Evolutionary conservation across 1,140 invertebrate species (phyloP), one percentile per base, ranked within the genome.

Genomic region (Leucophenga varia): DNA sequence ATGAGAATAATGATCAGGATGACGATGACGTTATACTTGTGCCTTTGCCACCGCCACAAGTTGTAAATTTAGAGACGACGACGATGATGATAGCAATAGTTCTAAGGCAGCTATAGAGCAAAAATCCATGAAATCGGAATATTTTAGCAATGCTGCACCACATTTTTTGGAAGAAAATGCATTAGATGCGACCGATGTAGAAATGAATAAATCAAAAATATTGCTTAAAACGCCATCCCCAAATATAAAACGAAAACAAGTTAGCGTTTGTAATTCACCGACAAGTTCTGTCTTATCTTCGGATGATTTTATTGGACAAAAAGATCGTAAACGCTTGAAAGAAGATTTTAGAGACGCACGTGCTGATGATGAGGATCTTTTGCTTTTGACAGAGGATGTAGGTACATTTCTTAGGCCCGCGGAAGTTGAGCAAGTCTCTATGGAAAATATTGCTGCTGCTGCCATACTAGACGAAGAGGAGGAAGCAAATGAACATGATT

Each of bases 231-330:
- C 32, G 0, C n/a, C 44, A 7, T 34, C 51, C 1, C 37, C 49
- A 7, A 31, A 55, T 8, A n/a, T n/a, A n/a, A n/a, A n/a, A n/a
- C n/a, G n/a, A n/a, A n/a, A n/a, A n/a, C 43, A 46, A 39, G n/a
- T 12, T 20, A 12, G 6, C 1, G 47, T 36, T 18, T 49, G 46
- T 20, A 39, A 36, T 14, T 72, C 71, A 4, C 71, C 71, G 3
- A 59, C 44, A 30, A 61, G 45, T 13, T 73, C 71, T 2, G 61
- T 73, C 3, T 19, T 65, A 22, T 74, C 71, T 2, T 59, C 56
- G 14, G 72, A 74, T 55, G 71, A 74, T 34, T 74, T 74, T 5
- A 74, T 74, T 44, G 71, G 64, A 0, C 71, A 72, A 21, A 61
- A 57, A 28, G 71, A 74, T 20, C 68, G 56, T 9, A 50, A 49